Evolutionary conservation across 2,113 vertebrate species (phyloP), one percentile per base, ranked within the genome.

Genomic region (Phasianus colchicus): DNA sequence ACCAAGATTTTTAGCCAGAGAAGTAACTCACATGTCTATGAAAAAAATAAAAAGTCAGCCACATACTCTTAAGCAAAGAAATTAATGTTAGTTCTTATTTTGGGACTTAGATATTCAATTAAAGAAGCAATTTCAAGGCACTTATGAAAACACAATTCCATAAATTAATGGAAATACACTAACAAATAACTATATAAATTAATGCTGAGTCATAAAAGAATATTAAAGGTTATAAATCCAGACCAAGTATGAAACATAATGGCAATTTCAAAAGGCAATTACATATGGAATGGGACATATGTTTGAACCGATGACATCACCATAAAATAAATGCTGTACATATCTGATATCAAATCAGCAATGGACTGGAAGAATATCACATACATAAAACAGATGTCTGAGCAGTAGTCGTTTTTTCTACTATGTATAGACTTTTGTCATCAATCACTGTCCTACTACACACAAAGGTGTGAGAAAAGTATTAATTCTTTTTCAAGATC

Each of bases 141-240:
- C 21, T 93, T 93, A 89, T 9, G 43, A 82, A 87, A 90, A 34
- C n/a, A 63, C 20, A 76, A 36, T 57, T 80, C 70, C 25, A 76
- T 80, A 88, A 92, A 90, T 76, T 84, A 84, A 57, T 71, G 38
- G 32, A 83, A 86, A 69, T 9, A 43, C 11, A 32, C 13, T 89
- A 94, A 90, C n/a, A 89, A 87, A 89, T 30, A 76, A 76, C 40
- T 58, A 8, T 38, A 76, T 90, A 90, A 95, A 94, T 91, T 88
- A 83, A 75, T 64, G 52, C 6, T 82, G 45, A 92, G 10, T 11
- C 16, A 54, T 61, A 36, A 4, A 61, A 16, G 13, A 30, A 89
- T 89, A 88, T 81, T 91, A 95, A 89, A 90, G 34, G 5, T 76
- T 64, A 81, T 85, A 93, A 93, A 96, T 90, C 48, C 63, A 69